Conservation (phyloP, 2,113 vertebrate species). For the Sebastes fasciatus region DNA sequence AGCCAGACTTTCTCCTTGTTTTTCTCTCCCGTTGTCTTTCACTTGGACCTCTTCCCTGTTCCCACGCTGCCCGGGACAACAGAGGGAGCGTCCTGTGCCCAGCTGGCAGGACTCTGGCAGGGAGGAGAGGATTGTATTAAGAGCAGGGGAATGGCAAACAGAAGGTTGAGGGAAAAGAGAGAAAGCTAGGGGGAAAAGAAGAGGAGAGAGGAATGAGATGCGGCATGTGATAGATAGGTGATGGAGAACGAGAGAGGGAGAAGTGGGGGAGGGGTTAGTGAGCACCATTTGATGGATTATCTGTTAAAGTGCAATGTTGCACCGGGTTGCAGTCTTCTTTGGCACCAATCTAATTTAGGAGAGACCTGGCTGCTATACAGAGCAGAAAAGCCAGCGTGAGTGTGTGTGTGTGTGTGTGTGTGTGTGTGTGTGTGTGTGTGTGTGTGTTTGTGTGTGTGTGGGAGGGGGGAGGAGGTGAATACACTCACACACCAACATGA, state of each 20-base stretch:
- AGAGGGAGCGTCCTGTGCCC: constrained; percentile 53
- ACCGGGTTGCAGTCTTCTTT: constrained; percentile 66
- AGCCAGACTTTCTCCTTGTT: constrained; percentile 27
- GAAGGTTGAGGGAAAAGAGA: not conserved
- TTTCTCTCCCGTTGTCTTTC: constrained; percentile 16
- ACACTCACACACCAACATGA: constrained; percentile 39
- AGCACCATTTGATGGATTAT: constrained; percentile 68
- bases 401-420: constrained; percentile 15
- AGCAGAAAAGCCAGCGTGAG: constrained; percentile 34
- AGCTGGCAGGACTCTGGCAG: constrained; percentile 46
- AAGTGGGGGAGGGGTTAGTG: constrained; percentile 1
- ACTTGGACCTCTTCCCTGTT: constrained; percentile 68
- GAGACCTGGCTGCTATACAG: constrained; percentile 57
- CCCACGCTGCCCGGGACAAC: constrained; percentile 71
- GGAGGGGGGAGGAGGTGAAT: constrained; percentile 2
- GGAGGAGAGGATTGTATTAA: constrained; percentile 23
- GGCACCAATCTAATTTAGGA: constrained; percentile 72
- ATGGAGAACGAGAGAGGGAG: not conserved
- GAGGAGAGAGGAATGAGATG: constrained; percentile 7
- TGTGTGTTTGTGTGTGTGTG: not conserved
- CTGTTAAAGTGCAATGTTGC: constrained; percentile 70
- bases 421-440: too few species aligned
- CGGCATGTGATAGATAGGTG: constrained; percentile 32
- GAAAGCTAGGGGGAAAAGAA: not conserved
- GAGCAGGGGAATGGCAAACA: constrained; percentile 19